phyloP scores from a whole-genome alignment of 2,797 vertebrate species.

The Taeniopygia guttata region DNA sequence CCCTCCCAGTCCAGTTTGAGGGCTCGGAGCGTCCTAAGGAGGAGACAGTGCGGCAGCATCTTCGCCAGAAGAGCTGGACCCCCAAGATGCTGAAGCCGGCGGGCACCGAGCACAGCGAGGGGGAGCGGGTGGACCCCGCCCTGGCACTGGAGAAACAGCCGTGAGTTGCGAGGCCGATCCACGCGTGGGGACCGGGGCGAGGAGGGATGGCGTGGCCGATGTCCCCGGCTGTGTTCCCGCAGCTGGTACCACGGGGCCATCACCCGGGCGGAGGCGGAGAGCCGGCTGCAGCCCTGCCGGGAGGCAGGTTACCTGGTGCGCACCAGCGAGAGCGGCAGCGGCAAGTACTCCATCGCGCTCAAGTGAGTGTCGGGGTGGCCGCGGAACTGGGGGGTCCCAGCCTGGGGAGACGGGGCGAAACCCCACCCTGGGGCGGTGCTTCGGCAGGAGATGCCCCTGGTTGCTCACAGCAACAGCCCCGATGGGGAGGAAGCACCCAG shows the following conservation, averaged over 20 bases:
- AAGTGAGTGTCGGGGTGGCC: constrained; percentile 80
- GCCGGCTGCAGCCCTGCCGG: constrained; percentile 87
- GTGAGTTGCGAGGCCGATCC: constrained; percentile 65
- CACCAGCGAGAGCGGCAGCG: constrained; percentile 92
- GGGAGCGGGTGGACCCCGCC: constrained; percentile 82
- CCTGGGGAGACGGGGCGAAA: background rate
- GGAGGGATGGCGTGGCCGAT: rapidly evolving
- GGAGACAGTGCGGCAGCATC: constrained; percentile 73
- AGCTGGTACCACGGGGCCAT: constrained; percentile 83
- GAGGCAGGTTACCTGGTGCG: constrained; percentile 95
- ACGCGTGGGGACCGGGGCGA: rapidly evolving
- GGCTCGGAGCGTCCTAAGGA: constrained; percentile 83
- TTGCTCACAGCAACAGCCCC: background rate
- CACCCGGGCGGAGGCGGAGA: constrained; percentile 90
- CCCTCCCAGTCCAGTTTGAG: constrained; percentile 88
- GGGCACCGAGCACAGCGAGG: constrained; percentile 67
- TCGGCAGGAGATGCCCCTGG: background rate
- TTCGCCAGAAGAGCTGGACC: constrained; percentile 89
- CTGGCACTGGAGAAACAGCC: constrained; percentile 91
- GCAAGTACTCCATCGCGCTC: constrained; percentile 94
- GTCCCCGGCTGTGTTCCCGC: background rate
- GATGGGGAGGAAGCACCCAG: background rate
- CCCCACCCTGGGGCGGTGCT: background rate
- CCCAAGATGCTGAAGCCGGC: constrained; percentile 82
- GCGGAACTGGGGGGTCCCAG: background rate